Evolutionary conservation across 1,140 invertebrate genomes (phyloP), one percentile per base, ranked within the genome.

Genomic region (Brachionus rotundiformis): DNA sequence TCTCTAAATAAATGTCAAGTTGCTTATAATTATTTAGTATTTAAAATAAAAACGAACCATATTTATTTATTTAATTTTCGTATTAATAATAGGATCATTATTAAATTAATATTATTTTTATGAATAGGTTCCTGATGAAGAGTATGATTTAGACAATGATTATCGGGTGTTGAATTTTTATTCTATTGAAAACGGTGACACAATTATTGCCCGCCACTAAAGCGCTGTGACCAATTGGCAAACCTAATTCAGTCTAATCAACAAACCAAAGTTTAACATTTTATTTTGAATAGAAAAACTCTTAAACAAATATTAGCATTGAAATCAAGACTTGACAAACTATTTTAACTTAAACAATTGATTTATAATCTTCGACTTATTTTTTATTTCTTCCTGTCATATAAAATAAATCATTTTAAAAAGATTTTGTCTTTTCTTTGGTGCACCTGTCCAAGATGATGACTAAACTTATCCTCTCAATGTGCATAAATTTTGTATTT

Each of bases 181-280:
- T 88, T 94, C 93, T 0, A 89, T 95, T 39, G 92, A 94, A 89
- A 91, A 93, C 84, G 92, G 92, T 77, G 93, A 95, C 88, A 91
- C 90, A 75, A 91, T 95, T 84, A 79, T 79, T 39, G 59, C 36
- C 25, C 49, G 68, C 19, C 33, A 44, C 36, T 73, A 73, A 44
- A 7, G 29, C 13, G 23, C 19, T 27, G 11, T 29, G 13, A 63
- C 19, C 8, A 54, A 7, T 19, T 19, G 47, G 1, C 47, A 54
- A 54, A 54, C 23, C 16, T 16, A 19, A 54, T 19, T 23, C 47
- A 54, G n/a, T n/a, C n/a, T n/a, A n/a, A 7, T 54, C 47, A 54
- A 41, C 39, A 4, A 10, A 54, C 23, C 47, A 54, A 54, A 54
- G 47, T 10, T 54, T 19, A 54, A 54, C 47, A 54, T 54, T 54